phyloP scores from a whole-genome alignment of 2,113 vertebrate species.

The Thalassoma bifasciatum region DNA sequence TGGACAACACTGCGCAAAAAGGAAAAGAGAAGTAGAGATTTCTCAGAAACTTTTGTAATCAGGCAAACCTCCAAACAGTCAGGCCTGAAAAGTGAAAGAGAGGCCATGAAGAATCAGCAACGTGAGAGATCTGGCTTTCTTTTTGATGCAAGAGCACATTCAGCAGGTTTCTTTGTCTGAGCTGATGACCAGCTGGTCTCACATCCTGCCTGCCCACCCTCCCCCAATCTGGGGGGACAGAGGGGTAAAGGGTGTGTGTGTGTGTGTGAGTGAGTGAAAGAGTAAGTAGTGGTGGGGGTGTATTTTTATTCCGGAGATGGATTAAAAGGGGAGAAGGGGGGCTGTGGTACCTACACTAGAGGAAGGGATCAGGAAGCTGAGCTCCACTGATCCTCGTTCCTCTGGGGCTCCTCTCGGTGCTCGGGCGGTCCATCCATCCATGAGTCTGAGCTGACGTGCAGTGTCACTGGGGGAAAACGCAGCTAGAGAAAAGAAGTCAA shows the following conservation, averaged over 20 bases:
- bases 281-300: conserved; percentile 15
- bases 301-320: conserved; percentile 69
- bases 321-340: conserved; percentile 62
- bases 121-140: conserved; percentile 53
- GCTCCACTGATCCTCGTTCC: conserved; percentile 46
- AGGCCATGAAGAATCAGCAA: conserved; percentile 31
- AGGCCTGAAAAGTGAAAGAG: conserved; percentile 21
- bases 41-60: conserved; percentile 18
- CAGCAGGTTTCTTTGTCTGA: conserved; percentile 82
- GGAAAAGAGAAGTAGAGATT: conserved; percentile 24
- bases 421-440: conserved; percentile 18
- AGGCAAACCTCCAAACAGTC: background rate
- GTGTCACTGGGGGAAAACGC: conserved; percentile 43
- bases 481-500: conserved; percentile 13
- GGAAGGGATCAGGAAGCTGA: conserved; percentile 42
- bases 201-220: conserved; percentile 72
- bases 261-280: conserved; percentile 8
- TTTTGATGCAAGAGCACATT: conserved; percentile 75
- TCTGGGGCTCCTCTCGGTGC: conserved; percentile 36
- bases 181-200: conserved; percentile 81
- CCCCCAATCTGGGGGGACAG: conserved; percentile 49
- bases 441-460: conserved; percentile 19
- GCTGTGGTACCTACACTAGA: conserved; percentile 23
- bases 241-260: conserved; percentile 43
- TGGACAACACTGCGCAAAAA: background rate